Evolutionary conservation across 92 coral and sea anemone species (phyloP), one percentile per base, ranked within the genome.

Genomic region (Galaxea fascicularis): DNA sequence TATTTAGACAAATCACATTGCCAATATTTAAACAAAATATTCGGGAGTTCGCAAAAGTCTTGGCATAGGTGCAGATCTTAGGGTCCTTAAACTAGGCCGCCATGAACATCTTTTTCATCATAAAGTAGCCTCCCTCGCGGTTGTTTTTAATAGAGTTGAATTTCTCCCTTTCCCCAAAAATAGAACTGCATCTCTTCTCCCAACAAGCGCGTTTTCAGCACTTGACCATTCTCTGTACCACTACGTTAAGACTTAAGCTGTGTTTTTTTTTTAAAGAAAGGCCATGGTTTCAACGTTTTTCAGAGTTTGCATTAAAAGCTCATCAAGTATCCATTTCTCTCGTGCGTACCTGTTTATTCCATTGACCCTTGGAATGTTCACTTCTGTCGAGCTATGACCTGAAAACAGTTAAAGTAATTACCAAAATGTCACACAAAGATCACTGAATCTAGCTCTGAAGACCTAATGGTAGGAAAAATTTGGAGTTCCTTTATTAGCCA

Each of bases 301-400:
- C 41, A 35, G 41, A 35, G 41, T 35, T 2, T 35, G 41, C 41
- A 2, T 35, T 2, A 22, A 8, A 4, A 21, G 13, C 29, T 31
- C 5, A 20, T 30, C 16, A 35, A 20, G 53, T 22, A 10, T 27
- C n/a, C n/a, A n/a, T n/a, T 29, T 6, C 35, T 12, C 0, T 20
- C 22, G 28, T 35, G 51, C 84, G 52, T 28, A 79, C 84, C 63
- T 79, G 75, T 79, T 65, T 10, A 79, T 66, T 79, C 84, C 84
- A 35, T 79, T 79, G 4, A 67, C 35, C 14, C 65, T 67, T 79
- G 76, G 4, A 65, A 31, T 9, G 63, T 31, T 44, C 12, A 44
- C 26, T n/a, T 31, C 84, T 26, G 29, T 4, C 4, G 29, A 49
- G 49, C 52, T 35, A 8, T 21, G 74, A 52, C 73, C 84, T 79